A percentile compares a stretch with the other conserved stretches of the same genome.
Evolutionary conservation across 37 sponge, comb jelly and placozoan species (phyloP).

Genomic region (Lycopodina hypogea): DNA sequence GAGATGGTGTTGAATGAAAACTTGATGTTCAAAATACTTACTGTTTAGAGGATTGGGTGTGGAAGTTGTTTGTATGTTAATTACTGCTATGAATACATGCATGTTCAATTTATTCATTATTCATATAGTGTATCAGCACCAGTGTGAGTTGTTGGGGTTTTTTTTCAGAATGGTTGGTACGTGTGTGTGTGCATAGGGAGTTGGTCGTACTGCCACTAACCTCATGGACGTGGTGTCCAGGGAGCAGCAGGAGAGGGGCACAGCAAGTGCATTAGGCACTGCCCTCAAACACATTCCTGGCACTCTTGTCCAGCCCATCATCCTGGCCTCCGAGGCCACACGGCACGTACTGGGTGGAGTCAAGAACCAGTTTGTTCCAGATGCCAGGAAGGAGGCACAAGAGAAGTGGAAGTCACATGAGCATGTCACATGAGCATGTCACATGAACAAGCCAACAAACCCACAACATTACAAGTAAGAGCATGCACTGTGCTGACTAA

Average conservation of each 20-base stretch:
- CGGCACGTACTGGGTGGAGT: constrained; percentile 80
- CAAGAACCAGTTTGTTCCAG: constrained; percentile 88
- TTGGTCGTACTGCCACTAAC: constrained; percentile 68
- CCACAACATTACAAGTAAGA: not conserved
- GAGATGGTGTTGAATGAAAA: no score
- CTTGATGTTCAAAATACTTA: no score
- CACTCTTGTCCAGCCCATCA: constrained; percentile 74
- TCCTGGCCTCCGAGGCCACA: constrained; percentile 82
- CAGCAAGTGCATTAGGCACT: constrained; percentile 82
- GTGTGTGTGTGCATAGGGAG: constrained; percentile 72
- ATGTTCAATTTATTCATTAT: no score
- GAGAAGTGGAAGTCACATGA: constrained; percentile 65
- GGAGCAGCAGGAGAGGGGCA: constrained; percentile 77
- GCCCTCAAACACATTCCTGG: constrained; percentile 77
- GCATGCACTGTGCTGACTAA: not conserved
- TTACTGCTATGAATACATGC: no score
- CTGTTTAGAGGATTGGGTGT: no score
- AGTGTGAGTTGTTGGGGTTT: no score
- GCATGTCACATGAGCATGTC: not conserved
- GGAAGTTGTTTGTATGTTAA: no score
- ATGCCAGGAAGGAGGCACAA: constrained; percentile 72
- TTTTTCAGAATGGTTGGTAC: no score
- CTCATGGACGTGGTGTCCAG: constrained; percentile 44
- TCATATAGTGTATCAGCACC: no score
- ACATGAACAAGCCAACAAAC: not conserved